Evolutionary conservation across 2,888 invertebrate species (phyloP).

Genomic region (Amblyjoppa fuscipennis): DNA sequence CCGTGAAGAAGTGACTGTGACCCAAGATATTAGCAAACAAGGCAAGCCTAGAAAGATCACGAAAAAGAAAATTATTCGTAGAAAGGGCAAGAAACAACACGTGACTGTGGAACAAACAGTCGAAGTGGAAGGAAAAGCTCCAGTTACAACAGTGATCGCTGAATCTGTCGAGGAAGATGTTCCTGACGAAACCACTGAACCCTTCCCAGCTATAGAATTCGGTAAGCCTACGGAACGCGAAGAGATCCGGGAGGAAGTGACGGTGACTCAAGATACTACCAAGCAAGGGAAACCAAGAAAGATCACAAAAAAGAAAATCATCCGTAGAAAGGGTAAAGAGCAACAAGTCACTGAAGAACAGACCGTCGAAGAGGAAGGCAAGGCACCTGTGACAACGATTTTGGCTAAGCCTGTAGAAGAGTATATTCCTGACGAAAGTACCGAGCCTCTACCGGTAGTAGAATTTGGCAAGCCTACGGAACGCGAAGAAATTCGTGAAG

Average conservation of each 20-base stretch:
- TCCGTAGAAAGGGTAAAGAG: slow-evolving; percentile 82
- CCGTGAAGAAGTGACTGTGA: slow-evolving; percentile 82
- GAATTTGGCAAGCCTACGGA: slow-evolving; percentile 75
- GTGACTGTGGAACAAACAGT: slow-evolving; percentile 85
- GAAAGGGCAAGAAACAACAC: slow-evolving; percentile 83
- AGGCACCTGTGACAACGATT: slow-evolving; percentile 75
- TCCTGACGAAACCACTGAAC: slow-evolving; percentile 51
- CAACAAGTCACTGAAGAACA: slow-evolving; percentile 82
- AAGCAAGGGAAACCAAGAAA: slow-evolving; percentile 72
- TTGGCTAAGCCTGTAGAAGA: slow-evolving; percentile 66
- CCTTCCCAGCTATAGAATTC: slow-evolving; percentile 49
- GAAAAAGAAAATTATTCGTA: slow-evolving; percentile 83
- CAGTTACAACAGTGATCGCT: slow-evolving; percentile 80
- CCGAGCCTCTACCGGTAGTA: slow-evolving; percentile 75
- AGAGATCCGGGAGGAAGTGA: slow-evolving; percentile 70
- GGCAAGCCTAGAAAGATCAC: slow-evolving; percentile 75
- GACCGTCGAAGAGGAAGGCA: slow-evolving; percentile 77
- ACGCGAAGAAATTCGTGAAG: slow-evolving; percentile 78
- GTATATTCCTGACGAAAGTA: slow-evolving; percentile 59
- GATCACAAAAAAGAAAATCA: slow-evolving; percentile 82
- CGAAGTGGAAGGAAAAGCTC: slow-evolving; percentile 84
- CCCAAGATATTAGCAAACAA: slow-evolving; percentile 79
- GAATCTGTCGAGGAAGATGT: slow-evolving; percentile 74
- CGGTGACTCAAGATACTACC: slow-evolving; percentile 75
- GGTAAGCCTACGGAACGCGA: slow-evolving; percentile 72